Evolutionary conservation across 2,113 vertebrate species (phyloP), one percentile per base, ranked within the genome.

Genomic region (Podilymbus podiceps): DNA sequence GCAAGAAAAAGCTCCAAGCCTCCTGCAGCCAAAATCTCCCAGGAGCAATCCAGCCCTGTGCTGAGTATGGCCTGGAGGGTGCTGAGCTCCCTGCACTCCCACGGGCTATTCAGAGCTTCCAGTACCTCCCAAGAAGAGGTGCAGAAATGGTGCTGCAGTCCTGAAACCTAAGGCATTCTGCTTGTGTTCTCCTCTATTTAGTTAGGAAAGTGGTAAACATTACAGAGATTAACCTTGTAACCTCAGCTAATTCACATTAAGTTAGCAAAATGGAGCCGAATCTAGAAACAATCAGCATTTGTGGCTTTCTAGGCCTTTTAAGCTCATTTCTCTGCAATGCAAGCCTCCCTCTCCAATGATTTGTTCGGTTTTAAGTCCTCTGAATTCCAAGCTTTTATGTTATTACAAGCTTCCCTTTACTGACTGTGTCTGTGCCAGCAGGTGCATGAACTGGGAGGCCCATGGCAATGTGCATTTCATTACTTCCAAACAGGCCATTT

Each of bases 191-290:
- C 31, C 42, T 92, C 60, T 90, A 33, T 92, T 95, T 84, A 95
- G 77, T 62, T 58, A 59, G 62, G 79, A 91, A 96, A 91, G 89
- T 40, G 86, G 83, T 89, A 97, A 96, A 97, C 96, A 95, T 35
- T 79, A 81, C 62, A 76, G 80, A 93, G 95, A 88, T 94, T 96
- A 96, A 97, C 96, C 94, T 94, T 69, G 50, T 92, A 97, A 93
- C 96, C 96, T 88, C 92, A 64, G 40, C 53, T 94, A 90, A 93
- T 94, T 95, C 94, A 93, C 60, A 42, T 89, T 53, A 87, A 74
- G 63, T 94, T 83, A 77, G 83, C 85, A 95, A 94, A 97, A 82
- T 78, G 60, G 69, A 92, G 90, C 35, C 68, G 83, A 94, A 89
- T 93, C 60, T 84, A 96, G 88, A 90, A 89, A 88, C 66, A 88